A percentile compares a stretch with the other conserved stretches of the same genome.
Conservation (phyloP, 2,797 vertebrate species). For the Chaenodraco wilsoni region DNA sequence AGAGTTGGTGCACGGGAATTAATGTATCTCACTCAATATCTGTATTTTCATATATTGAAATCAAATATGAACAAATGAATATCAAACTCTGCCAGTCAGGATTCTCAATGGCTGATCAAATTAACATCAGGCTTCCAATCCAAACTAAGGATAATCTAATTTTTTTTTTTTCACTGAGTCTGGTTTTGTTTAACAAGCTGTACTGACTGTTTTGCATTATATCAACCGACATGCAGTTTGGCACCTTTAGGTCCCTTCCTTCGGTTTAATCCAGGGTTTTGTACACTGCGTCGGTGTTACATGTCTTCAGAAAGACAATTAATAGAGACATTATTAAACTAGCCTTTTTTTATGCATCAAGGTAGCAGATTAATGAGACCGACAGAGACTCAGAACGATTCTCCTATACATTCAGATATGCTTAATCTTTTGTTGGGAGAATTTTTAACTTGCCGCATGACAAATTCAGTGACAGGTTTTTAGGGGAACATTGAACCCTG, state of each 20-base stretch:
- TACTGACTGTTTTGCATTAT: background rate
- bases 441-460: background rate
- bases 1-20: background rate
- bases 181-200: background rate
- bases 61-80: background rate
- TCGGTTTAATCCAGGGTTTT: background rate
- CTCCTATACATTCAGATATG: background rate
- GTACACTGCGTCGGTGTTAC: background rate
- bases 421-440: background rate
- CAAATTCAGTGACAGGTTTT: background rate
- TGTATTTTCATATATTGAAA: background rate
- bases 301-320: background rate
- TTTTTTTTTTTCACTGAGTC: background rate
- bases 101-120: background rate
- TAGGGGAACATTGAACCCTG: background rate
- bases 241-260: background rate
- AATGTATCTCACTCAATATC: background rate
- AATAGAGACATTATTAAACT: background rate
- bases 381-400: background rate
- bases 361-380: background rate
- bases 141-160: background rate
- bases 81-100: background rate
- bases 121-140: background rate
- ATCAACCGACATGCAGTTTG: background rate
- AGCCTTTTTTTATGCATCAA: background rate